Conservation (phyloP, 2,113 vertebrate species). For the Ciconia stormi region DNA sequence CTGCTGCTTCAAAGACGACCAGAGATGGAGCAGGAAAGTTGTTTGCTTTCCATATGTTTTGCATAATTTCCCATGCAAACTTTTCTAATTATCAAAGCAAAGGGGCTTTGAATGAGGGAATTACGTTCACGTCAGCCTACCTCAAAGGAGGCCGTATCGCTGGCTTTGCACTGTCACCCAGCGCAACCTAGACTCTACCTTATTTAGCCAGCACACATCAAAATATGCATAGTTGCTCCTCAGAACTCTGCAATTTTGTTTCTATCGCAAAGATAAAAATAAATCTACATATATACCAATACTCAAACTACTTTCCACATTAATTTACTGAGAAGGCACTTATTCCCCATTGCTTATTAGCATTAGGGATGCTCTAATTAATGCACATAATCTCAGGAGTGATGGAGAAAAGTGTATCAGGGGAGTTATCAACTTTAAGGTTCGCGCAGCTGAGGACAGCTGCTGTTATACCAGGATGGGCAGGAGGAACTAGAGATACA, state of each 20-base stretch:
- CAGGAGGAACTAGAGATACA: background rate
- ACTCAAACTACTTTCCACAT: background rate
- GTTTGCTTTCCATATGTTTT: background rate
- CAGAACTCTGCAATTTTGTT: background rate
- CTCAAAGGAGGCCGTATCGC: background rate
- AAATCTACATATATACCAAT: rapidly evolving
- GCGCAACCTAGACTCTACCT: rapidly evolving
- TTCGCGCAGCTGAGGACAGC: background rate
- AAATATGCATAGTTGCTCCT: rapidly evolving
- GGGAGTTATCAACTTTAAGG: background rate
- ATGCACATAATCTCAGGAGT: background rate
- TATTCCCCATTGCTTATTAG: slow-evolving; percentile 10
- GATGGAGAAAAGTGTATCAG: background rate
- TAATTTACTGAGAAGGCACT: background rate
- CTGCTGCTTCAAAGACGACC: background rate
- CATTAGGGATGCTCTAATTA: slow-evolving; percentile 62
- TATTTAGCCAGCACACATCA: background rate
- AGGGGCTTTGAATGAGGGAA: background rate
- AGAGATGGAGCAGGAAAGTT: background rate
- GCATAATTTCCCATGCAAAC: background rate
- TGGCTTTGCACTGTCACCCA: rapidly evolving
- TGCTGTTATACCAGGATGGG: background rate
- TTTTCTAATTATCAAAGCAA: background rate
- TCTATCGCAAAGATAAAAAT: background rate
- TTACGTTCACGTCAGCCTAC: background rate